phyloP scores from a whole-genome alignment of 1,140 invertebrate genomes.

The Arion vulgaris region DNA sequence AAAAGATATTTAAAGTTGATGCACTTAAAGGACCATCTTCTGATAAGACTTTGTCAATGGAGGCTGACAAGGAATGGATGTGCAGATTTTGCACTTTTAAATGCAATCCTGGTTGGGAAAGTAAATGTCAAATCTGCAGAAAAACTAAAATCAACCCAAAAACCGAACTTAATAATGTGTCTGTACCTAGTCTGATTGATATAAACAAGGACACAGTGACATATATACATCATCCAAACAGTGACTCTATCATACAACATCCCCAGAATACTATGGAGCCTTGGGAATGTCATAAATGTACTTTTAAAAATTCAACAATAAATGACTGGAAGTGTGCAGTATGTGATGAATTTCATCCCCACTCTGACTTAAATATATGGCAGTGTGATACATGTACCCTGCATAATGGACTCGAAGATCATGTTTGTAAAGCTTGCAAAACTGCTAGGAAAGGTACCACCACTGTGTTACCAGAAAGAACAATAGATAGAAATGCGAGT shows the following conservation, averaged over 20 bases:
- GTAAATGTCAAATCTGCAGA: conserved; percentile 54
- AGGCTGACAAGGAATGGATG: conserved; percentile 54
- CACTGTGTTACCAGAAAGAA: not conserved
- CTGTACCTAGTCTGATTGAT: conserved; percentile 45
- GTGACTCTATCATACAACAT: conserved; percentile 12
- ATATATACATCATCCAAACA: conserved; percentile 34
- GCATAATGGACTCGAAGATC: conserved; percentile 17
- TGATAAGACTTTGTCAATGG: not conserved
- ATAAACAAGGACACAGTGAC: conserved; percentile 41
- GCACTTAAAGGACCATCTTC: not conserved
- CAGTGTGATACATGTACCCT: conserved; percentile 40
- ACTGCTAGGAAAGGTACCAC: not conserved
- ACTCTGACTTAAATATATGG: conserved; percentile 35
- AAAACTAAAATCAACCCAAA: conserved; percentile 20
- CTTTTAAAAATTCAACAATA: conserved; percentile 46
- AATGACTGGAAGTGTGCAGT: conserved; percentile 41
- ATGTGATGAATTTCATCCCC: conserved; percentile 35
- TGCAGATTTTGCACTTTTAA: conserved; percentile 58
- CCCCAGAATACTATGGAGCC: not conserved
- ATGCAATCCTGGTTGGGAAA: conserved; percentile 56
- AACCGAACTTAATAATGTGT: not conserved
- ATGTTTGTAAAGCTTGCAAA: conserved; percentile 32
- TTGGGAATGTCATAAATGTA: conserved; percentile 55
- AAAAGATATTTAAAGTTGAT: not conserved
- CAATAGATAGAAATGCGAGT: not conserved